phyloP scores from a whole-genome alignment of 2,888 invertebrate genomes.

The Sylvicola cinctus region DNA sequence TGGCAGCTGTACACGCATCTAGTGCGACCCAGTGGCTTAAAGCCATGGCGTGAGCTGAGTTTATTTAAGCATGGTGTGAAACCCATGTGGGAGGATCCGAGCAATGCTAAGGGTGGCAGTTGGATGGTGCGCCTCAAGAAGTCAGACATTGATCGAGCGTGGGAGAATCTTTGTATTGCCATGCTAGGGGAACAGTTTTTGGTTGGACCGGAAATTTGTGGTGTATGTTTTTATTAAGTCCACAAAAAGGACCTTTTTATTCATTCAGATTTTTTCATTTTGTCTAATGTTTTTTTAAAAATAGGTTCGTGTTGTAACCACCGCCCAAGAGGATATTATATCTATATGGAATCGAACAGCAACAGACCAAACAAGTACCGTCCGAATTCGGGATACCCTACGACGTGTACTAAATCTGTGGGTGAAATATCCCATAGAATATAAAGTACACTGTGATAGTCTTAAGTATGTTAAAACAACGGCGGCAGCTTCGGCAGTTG shows the following conservation, averaged over 20 bases:
- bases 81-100: slow-evolving; percentile 99
- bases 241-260: too few relatives aligned
- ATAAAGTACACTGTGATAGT: slow-evolving; percentile 67
- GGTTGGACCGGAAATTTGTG: slow-evolving; percentile 96
- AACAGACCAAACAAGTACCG: slow-evolving; percentile 68
- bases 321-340: slow-evolving; percentile 45
- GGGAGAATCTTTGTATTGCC: slow-evolving; percentile 97
- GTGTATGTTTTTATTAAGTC: slow-evolving; percentile 41
- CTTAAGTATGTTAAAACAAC: slow-evolving; percentile 37
- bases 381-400: slow-evolving; percentile 84
- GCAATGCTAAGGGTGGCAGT: slow-evolving; percentile 92
- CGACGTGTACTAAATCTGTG: slow-evolving; percentile 90
- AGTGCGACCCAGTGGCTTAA: slow-evolving; percentile 71
- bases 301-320: too few relatives aligned
- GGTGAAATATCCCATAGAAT: slow-evolving; percentile 80
- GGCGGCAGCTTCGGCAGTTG: too few relatives aligned
- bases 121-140: slow-evolving; percentile 94
- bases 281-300: too few relatives aligned
- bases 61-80: slow-evolving; percentile 94
- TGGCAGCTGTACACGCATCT: slow-evolving; percentile 91
- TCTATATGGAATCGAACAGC: slow-evolving; percentile 96
- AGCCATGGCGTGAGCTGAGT: slow-evolving; percentile 83
- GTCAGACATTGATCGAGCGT: slow-evolving; percentile 84
- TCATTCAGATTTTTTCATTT: too few relatives aligned
- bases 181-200: slow-evolving; percentile 98